Evolutionary conservation across 2,888 invertebrate genomes (phyloP), one percentile per base, ranked within the genome.

Genomic region (Orthosia gothica): DNA sequence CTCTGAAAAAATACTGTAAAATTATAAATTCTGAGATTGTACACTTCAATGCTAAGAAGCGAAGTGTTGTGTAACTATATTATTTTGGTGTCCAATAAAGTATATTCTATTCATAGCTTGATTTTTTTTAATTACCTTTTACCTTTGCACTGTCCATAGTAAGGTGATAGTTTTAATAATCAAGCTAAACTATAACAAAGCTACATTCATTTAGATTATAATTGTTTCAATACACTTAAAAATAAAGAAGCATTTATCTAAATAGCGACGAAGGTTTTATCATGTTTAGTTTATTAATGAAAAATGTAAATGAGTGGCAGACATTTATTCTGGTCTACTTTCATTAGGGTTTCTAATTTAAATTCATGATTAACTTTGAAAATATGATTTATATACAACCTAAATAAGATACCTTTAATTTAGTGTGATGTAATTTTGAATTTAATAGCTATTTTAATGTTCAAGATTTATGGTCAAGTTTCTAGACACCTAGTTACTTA

Each of bases 271-370:
- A 74, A 63, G 32, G n/a, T 9, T 55, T 16, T 70, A 79, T 62
- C 65, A 82, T 52, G 5, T 72, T 81, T 72, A 78, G 58, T 57
- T 58, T 26, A 67, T 32, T 69, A 78, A 81, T 81, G 18, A 71
- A 79, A 74, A 78, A 83, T 72, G 59, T 65, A 58, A 80, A 66
- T 80, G 26, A 62, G 47, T 58, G 11, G 13, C 65, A 67, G 50
- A 70, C 74, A 78, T 75, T 70, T 64, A 79, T 81, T 74, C 59
- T 59, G 68, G 62, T 59, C 47, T 23, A 26, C 32, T 74, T 81
- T 79, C 61, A 83, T 83, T 70, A 83, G 4, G 45, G 50, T 57
- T 52, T 68, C 62, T 74, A 74, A 83, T 68, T 74, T 72, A 82
- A 72, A 63, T 82, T 81, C 47, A 64, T 59, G 55, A 58, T 74